Conservation (phyloP, 2,888 invertebrate genomes). For the Torymus auratus region DNA sequence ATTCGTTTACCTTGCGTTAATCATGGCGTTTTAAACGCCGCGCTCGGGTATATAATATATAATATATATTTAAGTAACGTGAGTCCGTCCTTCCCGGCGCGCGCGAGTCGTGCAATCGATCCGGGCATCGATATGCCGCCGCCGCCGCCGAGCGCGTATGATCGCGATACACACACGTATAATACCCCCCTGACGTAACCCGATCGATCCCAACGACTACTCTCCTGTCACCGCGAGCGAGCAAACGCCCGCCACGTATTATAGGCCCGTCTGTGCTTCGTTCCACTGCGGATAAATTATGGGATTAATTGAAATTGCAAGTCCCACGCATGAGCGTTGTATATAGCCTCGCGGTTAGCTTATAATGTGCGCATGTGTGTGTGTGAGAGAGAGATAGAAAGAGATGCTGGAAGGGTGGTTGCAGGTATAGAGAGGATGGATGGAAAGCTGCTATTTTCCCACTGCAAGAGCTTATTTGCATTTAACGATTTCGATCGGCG, state of each 20-base stretch:
- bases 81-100: constrained; percentile 63
- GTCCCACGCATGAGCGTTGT: constrained; percentile 47
- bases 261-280: background rate
- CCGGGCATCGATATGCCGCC: constrained; percentile 69
- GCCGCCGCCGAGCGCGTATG: background rate
- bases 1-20: constrained; percentile 77
- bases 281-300: background rate
- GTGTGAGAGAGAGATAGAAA: no score
- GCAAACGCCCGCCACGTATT: background rate
- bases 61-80: constrained; percentile 65
- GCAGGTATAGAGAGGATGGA: no score
- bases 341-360: constrained; percentile 15
- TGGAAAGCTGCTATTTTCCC: no score
- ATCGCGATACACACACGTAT: constrained; percentile 52
- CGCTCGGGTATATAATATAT: no score
- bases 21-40: constrained; percentile 74
- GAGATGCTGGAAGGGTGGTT: no score
- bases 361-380: no score
- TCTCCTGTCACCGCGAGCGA: no score
- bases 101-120: constrained; percentile 72
- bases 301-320: constrained; percentile 49
- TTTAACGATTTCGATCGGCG: no score
- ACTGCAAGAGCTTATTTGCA: background rate
- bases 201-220: constrained; percentile 50
- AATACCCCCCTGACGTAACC: constrained; percentile 50